Percentiles rank a stretch among this genome's conserved stretches.
These are phyloP conservation scores for Argyresthia goedartella DNA, from an alignment of 2,888 invertebrate species.

Conservation along the genomic window DNA sequence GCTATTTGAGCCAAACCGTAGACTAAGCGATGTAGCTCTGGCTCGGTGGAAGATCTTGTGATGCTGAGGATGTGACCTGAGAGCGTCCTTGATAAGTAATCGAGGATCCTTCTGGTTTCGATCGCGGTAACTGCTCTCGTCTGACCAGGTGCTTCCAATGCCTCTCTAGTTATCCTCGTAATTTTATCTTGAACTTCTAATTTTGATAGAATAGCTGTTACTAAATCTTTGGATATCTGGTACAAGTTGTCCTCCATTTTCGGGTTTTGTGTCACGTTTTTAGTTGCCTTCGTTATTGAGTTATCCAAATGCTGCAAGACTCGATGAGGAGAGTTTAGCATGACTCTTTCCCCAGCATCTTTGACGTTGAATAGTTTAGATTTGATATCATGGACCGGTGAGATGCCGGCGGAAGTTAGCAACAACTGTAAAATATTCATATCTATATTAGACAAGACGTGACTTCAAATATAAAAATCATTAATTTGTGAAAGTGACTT, in stretches of 20 bases:
- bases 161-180: slow-evolving; percentile 55
- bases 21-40: slow-evolving; percentile 55
- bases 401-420: slow-evolving; percentile 37
- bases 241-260: slow-evolving; percentile 55
- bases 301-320: slow-evolving; percentile 48
- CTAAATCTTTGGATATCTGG: slow-evolving; percentile 54
- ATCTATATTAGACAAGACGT: neutral
- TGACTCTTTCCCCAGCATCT: slow-evolving; percentile 24
- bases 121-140: slow-evolving; percentile 59
- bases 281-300: slow-evolving; percentile 39
- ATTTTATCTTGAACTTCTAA: slow-evolving; percentile 62
- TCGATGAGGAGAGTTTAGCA: slow-evolving; percentile 42
- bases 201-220: slow-evolving; percentile 53
- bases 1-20: slow-evolving; percentile 62
- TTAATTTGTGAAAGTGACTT: no score
- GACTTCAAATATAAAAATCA: neutral
- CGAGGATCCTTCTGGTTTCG: slow-evolving; percentile 56
- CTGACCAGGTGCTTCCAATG: slow-evolving; percentile 54
- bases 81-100: slow-evolving; percentile 56
- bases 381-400: slow-evolving; percentile 51
- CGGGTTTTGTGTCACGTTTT: slow-evolving; percentile 54
- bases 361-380: slow-evolving; percentile 27
- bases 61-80: slow-evolving; percentile 54
- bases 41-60: slow-evolving; percentile 56
- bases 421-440: neutral